Evolutionary conservation across 64 coral and sea anemone species (phyloP), one percentile per base, ranked within the genome.

Genomic region (Dendrophyllia cribrosa): DNA sequence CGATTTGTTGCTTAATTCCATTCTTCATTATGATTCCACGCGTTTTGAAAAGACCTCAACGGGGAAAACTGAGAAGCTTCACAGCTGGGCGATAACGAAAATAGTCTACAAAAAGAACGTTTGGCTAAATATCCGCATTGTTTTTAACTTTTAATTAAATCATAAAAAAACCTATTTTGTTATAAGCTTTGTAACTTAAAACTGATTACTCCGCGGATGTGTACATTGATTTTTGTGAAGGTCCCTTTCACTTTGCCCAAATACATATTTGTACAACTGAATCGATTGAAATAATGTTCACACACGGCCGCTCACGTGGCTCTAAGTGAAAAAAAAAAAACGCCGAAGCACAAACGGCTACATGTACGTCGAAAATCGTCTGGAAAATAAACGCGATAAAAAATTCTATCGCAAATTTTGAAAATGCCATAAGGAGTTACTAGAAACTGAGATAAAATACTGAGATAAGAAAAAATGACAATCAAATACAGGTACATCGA

Each of bases 31-130:
- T 5, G 7, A 56, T 64, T 64, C 14, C 17, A 9, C 75, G 1
- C 5, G 7, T 43, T 61, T 80, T 59, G 15, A 61, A 59, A 61
- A 23, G 43, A 9, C 0, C 1, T 0, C 4, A 17, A 44, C 4
- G 26, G 43, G 21, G 79, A 82, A 82, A 82, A 47, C 20, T 3
- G 8, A 34, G 16, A 64, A 47, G 43, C 5, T 3, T 20, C 4
- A 17, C 58, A 82, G 79, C 58, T 82, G 79, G 58, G 24, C 22
- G 58, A 44, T 82, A 47, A 64, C 64, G 46, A 64, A 82, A 62
- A 65, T 19, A 82, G 59, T 47, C 64, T 47, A 44, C 77, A 62
- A 34, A 70, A 44, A 79, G n/a, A 4, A 64, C 56, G 45, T 61
- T 82, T 82, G 58, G 19, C 13, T 34, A 82, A 79, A 63, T 82